Percentiles rank a stretch among this genome's conserved stretches.
Evolutionary conservation across 1,140 invertebrate species (phyloP).

Genomic region (Hylaeus anthracinus): DNA sequence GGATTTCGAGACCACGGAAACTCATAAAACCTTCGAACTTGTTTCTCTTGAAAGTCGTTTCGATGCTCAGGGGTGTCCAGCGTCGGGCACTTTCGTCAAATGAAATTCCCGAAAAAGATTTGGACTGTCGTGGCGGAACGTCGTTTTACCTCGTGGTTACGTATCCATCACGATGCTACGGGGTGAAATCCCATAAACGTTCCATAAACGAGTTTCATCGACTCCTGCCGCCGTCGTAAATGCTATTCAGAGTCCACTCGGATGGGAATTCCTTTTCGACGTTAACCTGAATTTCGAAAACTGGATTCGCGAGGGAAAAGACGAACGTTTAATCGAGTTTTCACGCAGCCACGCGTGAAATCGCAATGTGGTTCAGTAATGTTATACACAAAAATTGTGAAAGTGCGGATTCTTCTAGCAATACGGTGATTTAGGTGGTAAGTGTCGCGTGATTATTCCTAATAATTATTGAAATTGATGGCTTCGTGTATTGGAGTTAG

Average conservation of each 20-base stretch:
- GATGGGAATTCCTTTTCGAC: background rate
- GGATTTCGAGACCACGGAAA: background rate
- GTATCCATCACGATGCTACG: constrained; percentile 14
- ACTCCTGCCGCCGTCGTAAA: constrained; percentile 4
- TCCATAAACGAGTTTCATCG: constrained; percentile 34
- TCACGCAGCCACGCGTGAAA: no score
- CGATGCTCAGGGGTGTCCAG: background rate
- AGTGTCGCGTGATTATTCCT: no score
- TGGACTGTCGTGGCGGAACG: background rate
- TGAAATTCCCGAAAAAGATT: constrained; percentile 28
- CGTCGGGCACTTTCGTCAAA: background rate
- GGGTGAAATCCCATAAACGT: constrained; percentile 3
- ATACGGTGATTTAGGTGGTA: no score
- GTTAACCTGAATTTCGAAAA: constrained; percentile 15
- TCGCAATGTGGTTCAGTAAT: no score
- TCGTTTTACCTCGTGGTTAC: background rate
- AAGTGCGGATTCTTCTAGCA: no score
- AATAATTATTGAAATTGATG: no score
- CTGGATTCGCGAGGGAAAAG: no score
- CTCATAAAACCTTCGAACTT: constrained; percentile 5
- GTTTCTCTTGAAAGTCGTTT: background rate
- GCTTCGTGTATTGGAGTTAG: no score
- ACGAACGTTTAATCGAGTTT: no score
- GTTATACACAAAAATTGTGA: no score
- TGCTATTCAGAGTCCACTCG: background rate